Percentiles rank a stretch among this genome's conserved stretches.
Conservation (phyloP, 2,888 invertebrate genomes). For the Amphimallon solstitiale region DNA sequence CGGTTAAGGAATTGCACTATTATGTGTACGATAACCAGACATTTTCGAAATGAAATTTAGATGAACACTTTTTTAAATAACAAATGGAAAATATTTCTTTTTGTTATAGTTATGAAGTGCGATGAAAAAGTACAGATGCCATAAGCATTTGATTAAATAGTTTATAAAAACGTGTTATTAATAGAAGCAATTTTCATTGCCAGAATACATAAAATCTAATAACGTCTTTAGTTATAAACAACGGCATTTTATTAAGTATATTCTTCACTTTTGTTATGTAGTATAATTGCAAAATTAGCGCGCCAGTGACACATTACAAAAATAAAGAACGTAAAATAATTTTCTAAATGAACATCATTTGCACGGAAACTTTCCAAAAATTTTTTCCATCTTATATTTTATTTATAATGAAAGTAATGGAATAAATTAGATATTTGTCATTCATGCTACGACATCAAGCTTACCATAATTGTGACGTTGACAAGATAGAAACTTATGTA, state of each 20-base stretch:
- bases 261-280: background rate
- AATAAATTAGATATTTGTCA: background rate
- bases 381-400: no score
- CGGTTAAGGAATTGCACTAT: no score
- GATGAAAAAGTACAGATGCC: background rate
- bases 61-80: no score
- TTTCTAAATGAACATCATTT: no score
- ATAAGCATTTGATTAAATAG: slow-evolving; percentile 2
- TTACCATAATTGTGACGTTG: background rate
- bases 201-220: slow-evolving; percentile 2
- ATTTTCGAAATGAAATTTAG: no score
- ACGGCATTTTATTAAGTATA: background rate
- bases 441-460: background rate
- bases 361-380: no score
- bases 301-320: background rate
- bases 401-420: no score
- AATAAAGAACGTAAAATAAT: no score
- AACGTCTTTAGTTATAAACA: slow-evolving; percentile 3
- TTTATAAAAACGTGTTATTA: slow-evolving; percentile 1
- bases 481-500: no score
- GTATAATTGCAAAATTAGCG: background rate
- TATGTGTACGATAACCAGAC: no score
- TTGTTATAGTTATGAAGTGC: background rate
- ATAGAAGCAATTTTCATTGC: slow-evolving; percentile 1
- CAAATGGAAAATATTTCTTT: background rate